Percentiles rank a stretch among this genome's conserved stretches.
phyloP scores from a whole-genome alignment of 2,113 vertebrate genomes.

The Gnathonemus echidnorhynchus region DNA sequence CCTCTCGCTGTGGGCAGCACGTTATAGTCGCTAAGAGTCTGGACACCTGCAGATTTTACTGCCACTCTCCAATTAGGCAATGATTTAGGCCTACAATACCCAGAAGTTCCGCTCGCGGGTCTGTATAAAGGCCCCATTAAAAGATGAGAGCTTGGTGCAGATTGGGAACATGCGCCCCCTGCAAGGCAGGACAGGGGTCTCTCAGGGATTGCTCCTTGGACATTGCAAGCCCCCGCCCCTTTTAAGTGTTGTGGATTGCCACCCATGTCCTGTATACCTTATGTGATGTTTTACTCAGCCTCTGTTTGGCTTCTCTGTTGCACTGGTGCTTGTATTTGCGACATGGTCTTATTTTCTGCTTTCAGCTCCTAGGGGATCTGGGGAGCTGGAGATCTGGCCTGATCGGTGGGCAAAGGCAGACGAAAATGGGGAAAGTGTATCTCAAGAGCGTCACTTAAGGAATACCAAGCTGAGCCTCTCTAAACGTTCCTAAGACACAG shows the following conservation, averaged over 20 bases:
- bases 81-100: slow-evolving; percentile 42
- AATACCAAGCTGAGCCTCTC: not conserved
- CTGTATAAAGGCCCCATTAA: slow-evolving; percentile 33
- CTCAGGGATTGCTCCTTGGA: not conserved
- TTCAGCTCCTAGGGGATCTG: not conserved
- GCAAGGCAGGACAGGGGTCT: not conserved
- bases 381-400: not conserved
- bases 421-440: not conserved
- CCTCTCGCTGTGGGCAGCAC: slow-evolving; percentile 29
- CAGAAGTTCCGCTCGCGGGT: slow-evolving; percentile 25
- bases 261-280: not conserved
- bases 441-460: not conserved
- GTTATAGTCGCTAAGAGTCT: slow-evolving; percentile 35
- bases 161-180: not conserved
- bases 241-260: not conserved
- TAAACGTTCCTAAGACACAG: not conserved
- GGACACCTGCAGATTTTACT: slow-evolving; percentile 45
- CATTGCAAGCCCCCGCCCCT: not conserved
- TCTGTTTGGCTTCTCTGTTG: not conserved
- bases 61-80: slow-evolving; percentile 45
- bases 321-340: not conserved
- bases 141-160: slow-evolving; percentile 21
- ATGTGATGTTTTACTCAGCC: not conserved
- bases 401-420: not conserved
- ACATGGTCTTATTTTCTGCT: not conserved